These are phyloP conservation scores for Magallana angulata DNA, from an alignment of 1,140 invertebrate genomes.

Conservation along the genomic window DNA sequence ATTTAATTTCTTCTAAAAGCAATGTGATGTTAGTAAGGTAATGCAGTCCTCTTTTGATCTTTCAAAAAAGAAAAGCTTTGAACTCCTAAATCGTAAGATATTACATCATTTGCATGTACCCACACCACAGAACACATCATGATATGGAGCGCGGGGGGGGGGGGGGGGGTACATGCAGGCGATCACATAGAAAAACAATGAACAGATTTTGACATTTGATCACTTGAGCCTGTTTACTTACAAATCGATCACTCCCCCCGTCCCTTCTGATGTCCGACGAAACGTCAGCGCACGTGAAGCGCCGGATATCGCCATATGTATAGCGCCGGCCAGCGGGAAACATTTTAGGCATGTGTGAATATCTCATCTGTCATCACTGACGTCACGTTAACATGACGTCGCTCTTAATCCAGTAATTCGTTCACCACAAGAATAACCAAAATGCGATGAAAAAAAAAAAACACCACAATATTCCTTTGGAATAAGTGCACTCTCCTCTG, in stretches of 20 bases:
- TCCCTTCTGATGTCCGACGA: constrained; percentile 52
- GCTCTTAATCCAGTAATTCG: constrained; percentile 15
- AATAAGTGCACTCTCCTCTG: not conserved
- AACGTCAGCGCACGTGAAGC: constrained; percentile 58
- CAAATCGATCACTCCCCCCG: constrained; percentile 42
- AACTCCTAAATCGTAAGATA: no score
- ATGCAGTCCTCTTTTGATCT: no score
- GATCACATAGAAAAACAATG: not conserved
- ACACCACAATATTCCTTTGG: not conserved
- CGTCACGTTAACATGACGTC: constrained; percentile 17
- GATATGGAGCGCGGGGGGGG: no score
- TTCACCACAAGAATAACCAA: not conserved
- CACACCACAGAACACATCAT: no score
- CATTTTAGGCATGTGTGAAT: constrained; percentile 26
- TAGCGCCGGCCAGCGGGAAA: constrained; percentile 52
- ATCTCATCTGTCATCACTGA: constrained; percentile 32
- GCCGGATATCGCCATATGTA: constrained; percentile 56
- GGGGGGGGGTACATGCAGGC: no score
- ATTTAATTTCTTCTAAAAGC: no score
- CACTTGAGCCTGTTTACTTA: constrained; percentile 23
- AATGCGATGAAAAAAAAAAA: not conserved
- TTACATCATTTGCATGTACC: no score
- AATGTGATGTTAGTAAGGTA: no score
- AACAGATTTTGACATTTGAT: not conserved
- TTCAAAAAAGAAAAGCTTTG: no score